These are phyloP conservation scores for Fratercula arctica DNA, from an alignment of 2,797 vertebrate species.

Conservation along the genomic window DNA sequence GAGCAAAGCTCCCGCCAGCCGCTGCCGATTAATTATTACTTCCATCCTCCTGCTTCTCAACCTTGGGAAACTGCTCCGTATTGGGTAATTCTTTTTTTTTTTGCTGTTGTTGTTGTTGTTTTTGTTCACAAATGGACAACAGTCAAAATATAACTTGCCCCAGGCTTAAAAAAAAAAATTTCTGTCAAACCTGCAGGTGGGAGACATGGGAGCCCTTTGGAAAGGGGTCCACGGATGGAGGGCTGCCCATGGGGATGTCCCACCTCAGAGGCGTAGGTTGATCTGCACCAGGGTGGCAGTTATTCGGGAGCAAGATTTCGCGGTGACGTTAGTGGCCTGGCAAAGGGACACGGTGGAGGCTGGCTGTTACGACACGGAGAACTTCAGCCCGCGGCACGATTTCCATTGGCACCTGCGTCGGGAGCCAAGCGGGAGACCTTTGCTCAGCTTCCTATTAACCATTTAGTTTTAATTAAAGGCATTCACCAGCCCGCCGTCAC, in stretches of 20 bases:
- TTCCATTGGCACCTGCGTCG: constrained; percentile 36
- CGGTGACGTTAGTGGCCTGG: not conserved
- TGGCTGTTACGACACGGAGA: constrained; percentile 43
- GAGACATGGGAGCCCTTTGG: not conserved
- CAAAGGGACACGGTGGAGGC: not conserved
- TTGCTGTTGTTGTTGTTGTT: not conserved
- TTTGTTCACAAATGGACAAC: not conserved
- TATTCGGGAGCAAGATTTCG: not conserved
- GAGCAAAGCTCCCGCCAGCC: not conserved
- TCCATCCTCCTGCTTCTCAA: not conserved
- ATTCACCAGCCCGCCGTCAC: not conserved
- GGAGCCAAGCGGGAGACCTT: constrained; percentile 4
- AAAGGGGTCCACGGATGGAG: accelerated
- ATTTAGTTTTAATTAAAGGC: constrained; percentile 48
- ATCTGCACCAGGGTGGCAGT: not conserved
- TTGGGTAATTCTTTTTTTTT: not conserved
- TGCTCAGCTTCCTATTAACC: constrained; percentile 42
- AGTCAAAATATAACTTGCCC: not conserved
- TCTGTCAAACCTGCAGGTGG: not conserved
- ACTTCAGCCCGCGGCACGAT: constrained; percentile 3
- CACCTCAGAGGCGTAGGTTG: not conserved
- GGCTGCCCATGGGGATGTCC: not conserved
- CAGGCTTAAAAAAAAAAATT: accelerated
- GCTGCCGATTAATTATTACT: constrained; percentile 27
- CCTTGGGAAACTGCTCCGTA: constrained; percentile 6